Percentiles rank a stretch among this genome's conserved stretches.
These are phyloP conservation scores for Microcebus griseorufus DNA, from an alignment of 2,113 vertebrate species.

Conservation along the genomic window DNA sequence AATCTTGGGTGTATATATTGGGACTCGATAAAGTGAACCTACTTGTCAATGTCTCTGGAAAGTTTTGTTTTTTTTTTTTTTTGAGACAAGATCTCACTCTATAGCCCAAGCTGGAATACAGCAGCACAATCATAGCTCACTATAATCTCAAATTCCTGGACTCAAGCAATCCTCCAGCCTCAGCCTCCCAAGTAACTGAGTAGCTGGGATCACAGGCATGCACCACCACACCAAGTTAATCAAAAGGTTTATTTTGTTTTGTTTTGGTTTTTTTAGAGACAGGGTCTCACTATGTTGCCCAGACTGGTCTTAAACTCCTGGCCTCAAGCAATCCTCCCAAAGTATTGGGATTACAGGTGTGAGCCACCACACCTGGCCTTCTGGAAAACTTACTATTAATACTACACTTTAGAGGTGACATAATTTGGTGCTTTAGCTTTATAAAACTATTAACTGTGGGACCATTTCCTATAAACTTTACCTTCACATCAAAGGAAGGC, in stretches of 20 bases:
- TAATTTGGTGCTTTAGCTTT: neutral
- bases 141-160: neutral
- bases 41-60: neutral
- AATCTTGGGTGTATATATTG: accelerated
- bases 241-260: too few relatives aligned
- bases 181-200: neutral
- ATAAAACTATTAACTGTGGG: neutral
- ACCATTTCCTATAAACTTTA: constrained; percentile 70
- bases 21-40: neutral
- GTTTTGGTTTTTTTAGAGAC: neutral
- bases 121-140: neutral
- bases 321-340: neutral
- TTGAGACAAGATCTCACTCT: too few relatives aligned
- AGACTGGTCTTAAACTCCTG: neutral
- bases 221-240: neutral
- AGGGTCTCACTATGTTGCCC: neutral
- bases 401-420: neutral
- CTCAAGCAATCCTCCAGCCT: neutral
- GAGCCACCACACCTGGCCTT: too few relatives aligned
- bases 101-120: neutral
- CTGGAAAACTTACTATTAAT: neutral
- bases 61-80: neutral
- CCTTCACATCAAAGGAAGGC: constrained; percentile 95
- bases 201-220: neutral
- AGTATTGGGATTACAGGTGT: too few relatives aligned